Evolutionary conservation across 1,140 invertebrate species (phyloP).

Genomic region (Bombus haemorrhoidalis): DNA sequence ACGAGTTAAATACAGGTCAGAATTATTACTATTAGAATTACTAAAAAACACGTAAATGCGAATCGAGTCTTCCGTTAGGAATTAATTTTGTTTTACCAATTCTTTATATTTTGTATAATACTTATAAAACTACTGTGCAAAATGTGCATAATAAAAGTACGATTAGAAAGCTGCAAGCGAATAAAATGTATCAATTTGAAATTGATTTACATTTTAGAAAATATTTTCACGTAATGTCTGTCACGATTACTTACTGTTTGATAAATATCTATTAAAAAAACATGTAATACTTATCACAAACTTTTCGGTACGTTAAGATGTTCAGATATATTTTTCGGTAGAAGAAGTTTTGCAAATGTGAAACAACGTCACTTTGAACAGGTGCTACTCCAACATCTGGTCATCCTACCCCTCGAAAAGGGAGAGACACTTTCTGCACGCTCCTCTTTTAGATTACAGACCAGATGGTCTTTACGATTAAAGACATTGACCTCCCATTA

Average conservation of each 20-base stretch:
- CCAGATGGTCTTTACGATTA: constrained; percentile 44
- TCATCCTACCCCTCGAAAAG: constrained; percentile 18
- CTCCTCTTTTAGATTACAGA: constrained; percentile 17
- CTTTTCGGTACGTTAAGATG: neutral
- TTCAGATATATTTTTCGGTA: constrained; percentile 13
- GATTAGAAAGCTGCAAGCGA: neutral
- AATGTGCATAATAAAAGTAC: too few species aligned
- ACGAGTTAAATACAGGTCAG: too few species aligned
- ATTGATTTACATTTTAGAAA: neutral
- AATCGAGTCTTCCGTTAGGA: too few species aligned
- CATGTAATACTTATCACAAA: neutral
- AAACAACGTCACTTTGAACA: constrained; percentile 43
- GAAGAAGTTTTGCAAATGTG: constrained; percentile 13
- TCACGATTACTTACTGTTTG: neutral
- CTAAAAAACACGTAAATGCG: too few species aligned
- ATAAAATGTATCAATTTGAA: neutral
- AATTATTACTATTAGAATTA: too few species aligned
- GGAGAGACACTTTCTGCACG: constrained; percentile 33
- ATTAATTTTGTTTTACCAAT: too few species aligned
- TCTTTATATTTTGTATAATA: neutral
- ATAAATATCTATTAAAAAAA: neutral
- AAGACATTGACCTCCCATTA: constrained; percentile 33
- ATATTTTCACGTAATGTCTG: neutral
- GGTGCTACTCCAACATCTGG: constrained; percentile 35
- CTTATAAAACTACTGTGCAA: neutral